Percentiles rank a stretch among this genome's conserved stretches.
These are phyloP conservation scores for Microctonus brassicae DNA, from an alignment of 2,888 invertebrate species.

Conservation along the genomic window DNA sequence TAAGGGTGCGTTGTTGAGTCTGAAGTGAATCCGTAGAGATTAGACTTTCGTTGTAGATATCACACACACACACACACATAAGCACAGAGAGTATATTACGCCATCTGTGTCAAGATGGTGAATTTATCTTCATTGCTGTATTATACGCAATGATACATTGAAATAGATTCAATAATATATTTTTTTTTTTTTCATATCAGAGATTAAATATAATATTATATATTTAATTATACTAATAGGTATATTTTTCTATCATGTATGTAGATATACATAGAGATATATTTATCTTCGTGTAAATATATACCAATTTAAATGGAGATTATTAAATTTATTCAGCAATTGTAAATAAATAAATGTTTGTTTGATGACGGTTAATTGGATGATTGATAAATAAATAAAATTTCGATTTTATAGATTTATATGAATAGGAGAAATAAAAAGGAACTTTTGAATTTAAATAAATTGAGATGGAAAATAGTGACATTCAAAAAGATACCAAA, in stretches of 20 bases:
- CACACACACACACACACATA: neutral
- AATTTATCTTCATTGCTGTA: constrained; percentile 33
- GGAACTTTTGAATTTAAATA: neutral
- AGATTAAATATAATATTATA: no score
- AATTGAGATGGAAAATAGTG: constrained; percentile 16
- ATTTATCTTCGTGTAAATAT: no score
- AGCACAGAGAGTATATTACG: neutral
- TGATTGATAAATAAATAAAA: neutral
- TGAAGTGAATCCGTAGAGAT: constrained; percentile 21
- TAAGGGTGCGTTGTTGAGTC: neutral
- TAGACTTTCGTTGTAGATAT: constrained; percentile 22
- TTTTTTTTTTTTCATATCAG: no score
- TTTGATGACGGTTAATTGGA: no score
- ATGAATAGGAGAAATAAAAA: no score
- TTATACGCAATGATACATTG: constrained; percentile 5
- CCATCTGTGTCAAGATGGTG: constrained; percentile 21
- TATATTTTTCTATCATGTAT: no score
- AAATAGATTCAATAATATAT: constrained; percentile 19
- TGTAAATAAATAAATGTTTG: no score
- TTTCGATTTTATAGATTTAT: neutral
- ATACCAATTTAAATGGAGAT: no score
- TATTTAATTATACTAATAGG: no score
- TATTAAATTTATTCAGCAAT: no score
- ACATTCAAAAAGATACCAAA: constrained; percentile 36
- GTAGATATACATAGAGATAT: no score